Evolutionary conservation across 2,888 invertebrate genomes (phyloP), one percentile per base, ranked within the genome.

Genomic region (Branchipolynoe longqiensis): DNA sequence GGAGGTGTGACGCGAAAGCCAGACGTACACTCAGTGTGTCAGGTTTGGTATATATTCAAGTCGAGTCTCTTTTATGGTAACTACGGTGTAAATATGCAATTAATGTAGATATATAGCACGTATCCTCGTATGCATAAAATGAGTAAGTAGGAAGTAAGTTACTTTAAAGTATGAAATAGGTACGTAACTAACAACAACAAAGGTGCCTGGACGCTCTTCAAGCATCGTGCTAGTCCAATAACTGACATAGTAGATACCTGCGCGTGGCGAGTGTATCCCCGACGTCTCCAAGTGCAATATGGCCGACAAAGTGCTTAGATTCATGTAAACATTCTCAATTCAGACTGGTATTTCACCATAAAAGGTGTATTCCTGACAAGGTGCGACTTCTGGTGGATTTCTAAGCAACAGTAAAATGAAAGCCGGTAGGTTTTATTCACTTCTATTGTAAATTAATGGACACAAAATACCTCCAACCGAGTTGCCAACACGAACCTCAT

Each of bases 241-340:
- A 48, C 48, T 48, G 48, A 48, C 8, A 48, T 48, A n/a, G n/a
- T n/a, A 8, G 8, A 36, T 36, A 69, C 36, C 6, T 36, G 0
- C 25, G 69, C 69, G 33, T 12, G 0, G 38, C 33, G 69, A 33
- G 31, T 14, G n/a, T 14, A 33, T 48, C 18, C 31, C 78, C 1
- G 4, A 78, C 78, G 78, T 78, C 48, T 41, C 78, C 48, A 78
- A 14, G 78, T 22, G 18, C 28, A 78, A 78, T 54, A 78, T 78
- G 78, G 78, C 78, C 25, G 78, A 78, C 78, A 33, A 28, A 3
- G 41, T 78, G 74, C 74, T 41, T 74, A 41, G 74, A 41, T 74
- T 38, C 74, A 40, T 74, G 78, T 78, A 78, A 78, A 78, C 78
- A 78, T 40, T 41, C 25, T 14, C 28, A 25, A 56, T n/a, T 12